Evolutionary conservation across 2,797 vertebrate genomes (phyloP).

Genomic region (Falco peregrinus): DNA sequence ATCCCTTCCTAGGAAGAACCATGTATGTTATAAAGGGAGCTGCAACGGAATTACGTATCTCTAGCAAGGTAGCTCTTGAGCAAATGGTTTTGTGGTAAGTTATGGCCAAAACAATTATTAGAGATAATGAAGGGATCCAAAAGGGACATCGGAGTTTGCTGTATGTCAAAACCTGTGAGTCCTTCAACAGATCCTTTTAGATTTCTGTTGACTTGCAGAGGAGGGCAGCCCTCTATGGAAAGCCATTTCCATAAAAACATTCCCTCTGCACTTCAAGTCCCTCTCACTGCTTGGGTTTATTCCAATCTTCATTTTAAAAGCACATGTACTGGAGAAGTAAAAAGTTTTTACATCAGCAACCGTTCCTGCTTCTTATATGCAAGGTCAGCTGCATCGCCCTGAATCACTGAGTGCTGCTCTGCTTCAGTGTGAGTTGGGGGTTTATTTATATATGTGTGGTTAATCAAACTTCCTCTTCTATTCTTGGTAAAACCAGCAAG

Average conservation of each 20-base stretch:
- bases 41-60: background rate
- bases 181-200: background rate
- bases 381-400: background rate
- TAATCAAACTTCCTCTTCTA: conserved; percentile 1
- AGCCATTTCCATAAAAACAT: background rate
- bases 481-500: background rate
- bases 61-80: background rate
- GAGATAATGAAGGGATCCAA: background rate
- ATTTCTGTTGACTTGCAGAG: background rate
- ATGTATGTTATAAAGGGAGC: background rate
- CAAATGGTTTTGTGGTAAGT: background rate
- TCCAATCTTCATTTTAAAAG: background rate
- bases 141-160: background rate
- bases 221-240: background rate
- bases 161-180: background rate
- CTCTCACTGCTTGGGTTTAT: background rate
- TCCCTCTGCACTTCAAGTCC: background rate
- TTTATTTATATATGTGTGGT: background rate
- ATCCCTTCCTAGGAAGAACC: background rate
- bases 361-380: background rate
- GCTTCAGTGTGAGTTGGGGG: background rate
- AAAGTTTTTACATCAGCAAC: background rate
- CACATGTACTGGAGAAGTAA: background rate
- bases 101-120: background rate
- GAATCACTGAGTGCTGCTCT: background rate